Evolutionary conservation across 2,113 vertebrate genomes (phyloP).

Genomic region (Atlantisia rogersi): DNA sequence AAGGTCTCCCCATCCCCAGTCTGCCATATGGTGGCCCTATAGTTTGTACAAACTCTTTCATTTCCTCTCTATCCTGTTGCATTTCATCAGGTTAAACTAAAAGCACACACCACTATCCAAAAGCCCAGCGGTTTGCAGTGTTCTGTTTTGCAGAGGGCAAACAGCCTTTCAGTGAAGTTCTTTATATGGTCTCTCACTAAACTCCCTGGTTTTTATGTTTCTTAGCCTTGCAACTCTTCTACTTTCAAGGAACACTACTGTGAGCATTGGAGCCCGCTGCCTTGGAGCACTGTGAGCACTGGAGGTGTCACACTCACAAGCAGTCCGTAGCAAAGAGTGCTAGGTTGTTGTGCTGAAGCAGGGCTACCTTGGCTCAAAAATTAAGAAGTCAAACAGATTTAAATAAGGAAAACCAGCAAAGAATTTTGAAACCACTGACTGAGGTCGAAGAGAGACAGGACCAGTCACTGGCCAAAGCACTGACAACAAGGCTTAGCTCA

Average conservation of each 20-base stretch:
- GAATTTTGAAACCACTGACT: not conserved
- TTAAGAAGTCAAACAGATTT: not conserved
- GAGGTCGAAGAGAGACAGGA: not conserved
- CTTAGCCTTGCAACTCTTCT: not conserved
- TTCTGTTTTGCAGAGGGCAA: not conserved
- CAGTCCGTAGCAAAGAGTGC: not conserved
- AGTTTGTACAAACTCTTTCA: slow-evolving; percentile 46
- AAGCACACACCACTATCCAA: not conserved
- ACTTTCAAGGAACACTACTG: not conserved
- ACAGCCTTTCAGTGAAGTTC: not conserved
- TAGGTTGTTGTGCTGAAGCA: not conserved
- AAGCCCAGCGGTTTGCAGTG: fast-evolving
- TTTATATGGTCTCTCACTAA: not conserved
- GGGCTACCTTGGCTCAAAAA: not conserved
- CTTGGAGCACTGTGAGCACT: not conserved
- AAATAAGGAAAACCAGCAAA: not conserved
- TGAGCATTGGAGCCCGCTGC: not conserved
- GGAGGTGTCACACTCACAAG: not conserved
- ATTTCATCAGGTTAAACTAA: slow-evolving; percentile 33
- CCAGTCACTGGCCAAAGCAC: not conserved
- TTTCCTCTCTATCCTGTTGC: slow-evolving; percentile 53
- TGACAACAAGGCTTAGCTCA: not conserved
- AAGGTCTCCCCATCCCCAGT: slow-evolving; percentile 30
- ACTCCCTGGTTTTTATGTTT: not conserved
- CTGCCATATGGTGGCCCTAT: slow-evolving; percentile 50